Conservation (phyloP, 2,888 invertebrate species). For the Griposia aprilina region DNA sequence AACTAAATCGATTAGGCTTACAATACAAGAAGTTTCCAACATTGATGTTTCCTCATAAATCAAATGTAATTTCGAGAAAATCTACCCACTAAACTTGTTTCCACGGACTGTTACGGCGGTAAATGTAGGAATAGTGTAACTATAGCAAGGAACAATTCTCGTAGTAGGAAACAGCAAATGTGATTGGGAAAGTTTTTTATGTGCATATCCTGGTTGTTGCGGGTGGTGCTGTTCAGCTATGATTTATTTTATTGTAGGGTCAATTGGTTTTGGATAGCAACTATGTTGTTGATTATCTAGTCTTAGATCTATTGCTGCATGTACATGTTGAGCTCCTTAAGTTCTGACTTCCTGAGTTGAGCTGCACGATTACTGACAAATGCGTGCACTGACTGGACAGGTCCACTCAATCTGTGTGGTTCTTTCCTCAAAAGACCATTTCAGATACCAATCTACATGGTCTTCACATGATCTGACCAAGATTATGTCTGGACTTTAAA, state of each 20-base stretch:
- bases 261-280: constrained; percentile 56
- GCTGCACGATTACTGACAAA: too few relatives aligned
- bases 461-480: too few relatives aligned
- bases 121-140: constrained; percentile 60
- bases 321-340: too few relatives aligned
- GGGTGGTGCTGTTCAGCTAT: constrained; percentile 43
- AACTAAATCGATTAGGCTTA: constrained; percentile 58
- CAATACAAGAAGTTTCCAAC: constrained; percentile 50
- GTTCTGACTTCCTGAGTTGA: too few relatives aligned
- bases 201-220: constrained; percentile 54
- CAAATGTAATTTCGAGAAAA: constrained; percentile 66
- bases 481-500: too few relatives aligned
- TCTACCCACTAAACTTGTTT: constrained; percentile 60
- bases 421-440: too few relatives aligned
- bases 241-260: constrained; percentile 68
- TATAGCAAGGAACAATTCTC: constrained; percentile 59
- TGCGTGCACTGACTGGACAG: too few relatives aligned
- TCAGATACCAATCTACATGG: too few relatives aligned
- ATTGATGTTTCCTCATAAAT: constrained; percentile 61
- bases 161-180: constrained; percentile 63
- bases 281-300: constrained; percentile 22
- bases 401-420: too few relatives aligned
- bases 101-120: constrained; percentile 50
- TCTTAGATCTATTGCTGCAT: constrained; percentile 3
- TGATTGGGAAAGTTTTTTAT: constrained; percentile 75